phyloP scores from a whole-genome alignment of 1,140 invertebrate species.

The Trichogramma pretiosum region DNA sequence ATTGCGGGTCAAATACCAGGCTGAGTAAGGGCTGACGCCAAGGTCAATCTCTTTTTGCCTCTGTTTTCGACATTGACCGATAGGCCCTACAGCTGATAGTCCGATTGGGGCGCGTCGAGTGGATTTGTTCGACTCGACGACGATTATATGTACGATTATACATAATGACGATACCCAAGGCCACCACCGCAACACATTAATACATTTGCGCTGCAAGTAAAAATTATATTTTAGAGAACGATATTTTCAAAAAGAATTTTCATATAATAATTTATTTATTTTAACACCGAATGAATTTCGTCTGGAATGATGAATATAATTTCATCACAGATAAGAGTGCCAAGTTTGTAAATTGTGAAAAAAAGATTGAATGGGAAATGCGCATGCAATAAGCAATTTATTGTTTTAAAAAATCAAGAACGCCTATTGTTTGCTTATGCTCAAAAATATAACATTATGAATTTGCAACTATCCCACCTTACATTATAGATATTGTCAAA shows the following conservation, averaged over 20 bases:
- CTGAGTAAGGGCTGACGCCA: slow-evolving; percentile 27
- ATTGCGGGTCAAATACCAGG: slow-evolving; percentile 36
- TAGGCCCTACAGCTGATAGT: slow-evolving; percentile 14
- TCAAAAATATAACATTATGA: background rate
- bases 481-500: too few species aligned
- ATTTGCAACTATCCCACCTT: background rate
- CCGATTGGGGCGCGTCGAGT: slow-evolving; percentile 3
- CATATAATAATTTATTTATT: background rate
- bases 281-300: background rate
- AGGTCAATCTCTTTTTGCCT: slow-evolving; percentile 16
- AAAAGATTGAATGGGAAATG: background rate
- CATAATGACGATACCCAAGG: background rate
- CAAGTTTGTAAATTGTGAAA: too few species aligned
- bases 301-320: background rate
- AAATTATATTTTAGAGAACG: background rate
- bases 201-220: background rate
- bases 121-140: slow-evolving; percentile 4
- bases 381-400: background rate
- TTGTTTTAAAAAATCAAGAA: background rate
- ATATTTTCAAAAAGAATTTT: background rate
- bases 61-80: slow-evolving; percentile 15
- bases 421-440: background rate
- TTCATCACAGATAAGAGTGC: background rate
- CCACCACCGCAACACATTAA: background rate
- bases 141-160: background rate